Percentiles rank a stretch among this genome's conserved stretches.
phyloP scores from a whole-genome alignment of 2,888 invertebrate genomes.

The Congeria kusceri region DNA sequence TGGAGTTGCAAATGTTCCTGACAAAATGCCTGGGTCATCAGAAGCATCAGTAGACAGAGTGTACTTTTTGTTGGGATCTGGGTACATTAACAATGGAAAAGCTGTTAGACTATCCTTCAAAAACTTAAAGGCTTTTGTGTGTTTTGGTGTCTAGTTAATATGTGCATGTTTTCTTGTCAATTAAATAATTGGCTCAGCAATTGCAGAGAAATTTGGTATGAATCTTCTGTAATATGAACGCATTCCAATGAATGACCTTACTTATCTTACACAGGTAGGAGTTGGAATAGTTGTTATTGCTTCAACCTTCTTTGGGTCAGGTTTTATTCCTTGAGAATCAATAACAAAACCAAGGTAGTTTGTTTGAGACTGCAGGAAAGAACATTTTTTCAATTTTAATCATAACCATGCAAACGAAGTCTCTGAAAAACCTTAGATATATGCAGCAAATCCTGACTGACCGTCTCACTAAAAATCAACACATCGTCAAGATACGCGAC shows the following conservation, averaged over 20 bases:
- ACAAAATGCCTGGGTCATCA: constrained; percentile 1
- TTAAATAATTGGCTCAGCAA: constrained; percentile 32
- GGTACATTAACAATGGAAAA: constrained; percentile 45
- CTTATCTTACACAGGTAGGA: constrained; percentile 40
- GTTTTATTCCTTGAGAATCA: constrained; percentile 4
- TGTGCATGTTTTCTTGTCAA: constrained; percentile 36
- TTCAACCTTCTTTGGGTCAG: constrained; percentile 13
- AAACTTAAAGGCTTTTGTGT: constrained; percentile 38
- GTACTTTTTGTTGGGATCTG: constrained; percentile 34
- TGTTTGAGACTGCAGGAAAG: constrained; percentile 20
- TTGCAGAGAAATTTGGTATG: constrained; percentile 45
- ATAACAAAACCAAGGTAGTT: constrained; percentile 32
- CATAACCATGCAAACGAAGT: constrained; percentile 19
- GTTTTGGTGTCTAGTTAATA: constrained; percentile 32
- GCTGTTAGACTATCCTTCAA: constrained; percentile 42
- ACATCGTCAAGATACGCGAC: too few species aligned
- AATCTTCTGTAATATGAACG: constrained; percentile 55
- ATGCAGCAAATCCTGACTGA: neutral
- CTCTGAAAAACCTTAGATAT: neutral
- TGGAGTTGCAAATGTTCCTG: too few species aligned
- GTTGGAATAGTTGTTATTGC: constrained; percentile 10
- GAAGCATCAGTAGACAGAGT: constrained; percentile 41
- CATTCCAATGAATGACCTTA: constrained; percentile 59
- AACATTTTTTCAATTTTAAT: constrained; percentile 31
- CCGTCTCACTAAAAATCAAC: neutral